Conservation (phyloP, 2,888 invertebrate genomes). For the Zaprionus bogoriensis region DNA sequence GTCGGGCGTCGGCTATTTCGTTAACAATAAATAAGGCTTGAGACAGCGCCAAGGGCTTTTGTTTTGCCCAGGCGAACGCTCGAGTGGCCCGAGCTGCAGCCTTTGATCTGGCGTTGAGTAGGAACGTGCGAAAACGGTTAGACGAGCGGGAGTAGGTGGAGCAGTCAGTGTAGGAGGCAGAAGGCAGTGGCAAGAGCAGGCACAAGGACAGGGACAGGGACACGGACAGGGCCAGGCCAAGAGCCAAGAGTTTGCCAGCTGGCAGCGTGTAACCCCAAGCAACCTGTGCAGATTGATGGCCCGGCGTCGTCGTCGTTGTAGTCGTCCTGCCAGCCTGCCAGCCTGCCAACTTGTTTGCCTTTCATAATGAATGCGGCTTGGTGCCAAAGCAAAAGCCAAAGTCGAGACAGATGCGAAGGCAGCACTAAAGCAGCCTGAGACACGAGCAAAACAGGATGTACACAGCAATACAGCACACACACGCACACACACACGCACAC, state of each 20-base stretch:
- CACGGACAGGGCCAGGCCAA: constrained; percentile 7
- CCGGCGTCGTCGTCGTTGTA: constrained; percentile 33
- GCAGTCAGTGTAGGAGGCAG: too few relatives aligned
- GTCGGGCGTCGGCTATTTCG: constrained; percentile 64
- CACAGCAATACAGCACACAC: constrained; percentile 11
- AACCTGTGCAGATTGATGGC: constrained; percentile 63
- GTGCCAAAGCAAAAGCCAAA: constrained; percentile 26
- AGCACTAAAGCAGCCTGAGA: constrained; percentile 38
- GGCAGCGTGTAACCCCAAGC: constrained; percentile 5
- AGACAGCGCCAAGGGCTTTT: constrained; percentile 72
- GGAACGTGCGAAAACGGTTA: constrained; percentile 27
- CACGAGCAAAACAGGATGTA: constrained; percentile 45
- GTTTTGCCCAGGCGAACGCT: constrained; percentile 60
- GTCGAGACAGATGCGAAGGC: constrained; percentile 39
- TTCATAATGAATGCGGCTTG: constrained; percentile 75
- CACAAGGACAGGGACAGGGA: too few relatives aligned
- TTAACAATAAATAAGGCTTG: constrained; percentile 77
- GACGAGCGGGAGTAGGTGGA: too few relatives aligned
- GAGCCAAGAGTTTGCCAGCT: neutral
- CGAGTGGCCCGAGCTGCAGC: constrained; percentile 37
- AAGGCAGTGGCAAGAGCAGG: too few relatives aligned
- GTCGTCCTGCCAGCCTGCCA: neutral
- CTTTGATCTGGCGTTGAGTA: constrained; percentile 22
- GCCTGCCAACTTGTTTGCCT: constrained; percentile 63
- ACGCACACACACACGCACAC: constrained; percentile 12